Base-by-base conservation (phyloP, 2,797 vertebrate genomes). In the Macropus fuliginosus region DNA sequence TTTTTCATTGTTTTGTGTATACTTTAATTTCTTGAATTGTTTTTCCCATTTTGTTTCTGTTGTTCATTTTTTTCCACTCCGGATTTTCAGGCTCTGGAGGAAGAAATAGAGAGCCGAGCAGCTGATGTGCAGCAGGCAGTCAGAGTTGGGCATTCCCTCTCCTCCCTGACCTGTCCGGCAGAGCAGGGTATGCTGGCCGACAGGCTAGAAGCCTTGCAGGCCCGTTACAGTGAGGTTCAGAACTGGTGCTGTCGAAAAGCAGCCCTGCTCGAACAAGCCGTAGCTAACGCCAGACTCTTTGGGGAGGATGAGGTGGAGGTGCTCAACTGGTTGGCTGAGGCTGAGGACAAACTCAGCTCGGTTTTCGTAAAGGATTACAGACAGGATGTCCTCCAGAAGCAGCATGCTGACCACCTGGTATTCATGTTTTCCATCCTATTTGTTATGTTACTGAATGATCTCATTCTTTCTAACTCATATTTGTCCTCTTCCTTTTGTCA, bases 271-370 rank as follows among this genome's bases (percentile, higher is more conserved):
- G 99, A 99, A 92, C 99, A 99, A 98, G 99, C 99, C 14, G 99
- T 99, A 98, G 99, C 99, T 98, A 99, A 99, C 92, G 99, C 99
- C 98, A 99, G 99, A 98, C 99, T 99, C 96, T 99, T 99, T 98
- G 99, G 99, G 98, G 99, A 99, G 99, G 99, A 99, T 52, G 99
- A 99, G 99, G 99, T 99, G 97, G 99, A 99, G 98, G 99, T 99
- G 98, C 99, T 99, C 98, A 99, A 99, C 99, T 99, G 99, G 99
- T 99, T 99, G 98, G 99, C 99, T 4, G 99, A 99, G 99, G 99
- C 99, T 97, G 99, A 99, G 98, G 99, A 99, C 99, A 99, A 99
- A 57, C 99, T 99, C 98, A 96, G 98, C 97, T 99, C 99, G 98
- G 99, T 99, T 97, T 99, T 99, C 54, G 96, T 99, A 97, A 99